Conservation (phyloP, 2,888 invertebrate genomes). For the Spodoptera littoralis region DNA sequence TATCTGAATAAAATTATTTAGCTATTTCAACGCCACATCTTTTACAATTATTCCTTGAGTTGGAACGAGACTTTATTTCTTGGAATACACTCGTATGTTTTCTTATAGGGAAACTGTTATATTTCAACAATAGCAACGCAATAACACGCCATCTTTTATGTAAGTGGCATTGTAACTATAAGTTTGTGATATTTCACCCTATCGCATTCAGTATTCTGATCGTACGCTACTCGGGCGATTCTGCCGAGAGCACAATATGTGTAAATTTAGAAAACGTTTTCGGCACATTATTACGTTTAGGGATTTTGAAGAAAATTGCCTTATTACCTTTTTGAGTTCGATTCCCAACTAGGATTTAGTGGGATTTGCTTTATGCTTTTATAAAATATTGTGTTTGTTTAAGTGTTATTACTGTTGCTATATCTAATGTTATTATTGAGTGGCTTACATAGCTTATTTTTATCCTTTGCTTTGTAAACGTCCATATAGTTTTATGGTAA, state of each 20-base stretch:
- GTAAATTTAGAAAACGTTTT: conserved; percentile 88
- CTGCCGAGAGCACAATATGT: conserved; percentile 85
- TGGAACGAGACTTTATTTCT: conserved; percentile 1
- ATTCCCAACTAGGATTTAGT: conserved; percentile 80
- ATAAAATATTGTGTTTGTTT: conserved; percentile 67
- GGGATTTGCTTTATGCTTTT: conserved; percentile 74
- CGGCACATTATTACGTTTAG: conserved; percentile 87
- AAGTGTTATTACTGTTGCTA: conserved; percentile 56
- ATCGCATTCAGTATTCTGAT: conserved; percentile 83
- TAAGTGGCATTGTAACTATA: conserved; percentile 68
- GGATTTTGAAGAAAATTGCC: conserved; percentile 88
- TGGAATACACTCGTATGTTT: conserved; percentile 39
- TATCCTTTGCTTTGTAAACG: not conserved
- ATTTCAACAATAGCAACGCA: conserved; percentile 46
- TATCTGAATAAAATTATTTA: conserved; percentile 84
- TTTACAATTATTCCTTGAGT: conserved; percentile 52
- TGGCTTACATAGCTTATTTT: conserved; percentile 24
- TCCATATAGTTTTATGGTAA: too few species aligned
- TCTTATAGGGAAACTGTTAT: conserved; percentile 41
- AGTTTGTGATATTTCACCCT: conserved; percentile 75
- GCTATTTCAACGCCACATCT: conserved; percentile 76
- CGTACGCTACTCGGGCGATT: conserved; percentile 81
- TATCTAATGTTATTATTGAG: conserved; percentile 47
- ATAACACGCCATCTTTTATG: conserved; percentile 61
- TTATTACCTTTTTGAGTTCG: conserved; percentile 86